These are phyloP conservation scores for Agapornis roseicollis DNA, from an alignment of 2,113 vertebrate genomes.

Conservation along the genomic window DNA sequence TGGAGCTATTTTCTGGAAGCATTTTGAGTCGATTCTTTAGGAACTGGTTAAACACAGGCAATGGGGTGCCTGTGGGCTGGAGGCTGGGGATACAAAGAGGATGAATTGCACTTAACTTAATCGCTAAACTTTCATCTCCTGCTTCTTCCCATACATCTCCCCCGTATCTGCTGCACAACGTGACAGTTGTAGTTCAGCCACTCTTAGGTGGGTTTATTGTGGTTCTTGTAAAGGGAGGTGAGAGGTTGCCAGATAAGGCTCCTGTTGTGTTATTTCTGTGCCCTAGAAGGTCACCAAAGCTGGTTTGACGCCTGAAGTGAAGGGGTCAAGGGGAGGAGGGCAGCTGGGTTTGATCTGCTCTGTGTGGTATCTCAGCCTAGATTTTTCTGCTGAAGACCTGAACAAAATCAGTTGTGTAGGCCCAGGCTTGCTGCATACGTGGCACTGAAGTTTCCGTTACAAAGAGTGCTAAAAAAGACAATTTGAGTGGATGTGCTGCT, in stretches of 20 bases:
- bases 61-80: neutral
- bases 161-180: neutral
- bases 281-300: neutral
- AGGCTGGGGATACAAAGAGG: neutral
- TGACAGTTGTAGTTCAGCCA: neutral
- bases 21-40: accelerated
- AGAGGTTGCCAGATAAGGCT: neutral
- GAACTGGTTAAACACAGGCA: neutral
- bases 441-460: neutral
- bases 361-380: neutral
- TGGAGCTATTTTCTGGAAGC: neutral
- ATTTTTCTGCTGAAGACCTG: neutral
- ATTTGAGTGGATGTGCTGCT: neutral
- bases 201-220: neutral
- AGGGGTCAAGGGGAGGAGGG: neutral
- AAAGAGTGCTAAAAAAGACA: neutral
- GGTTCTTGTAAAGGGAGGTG: neutral
- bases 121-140: neutral
- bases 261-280: neutral
- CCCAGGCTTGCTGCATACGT: neutral
- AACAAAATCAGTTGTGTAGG: neutral
- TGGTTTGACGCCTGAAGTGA: neutral
- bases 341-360: neutral
- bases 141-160: neutral
- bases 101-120: neutral